These are phyloP conservation scores for Phengaris arion DNA, from an alignment of 2,888 invertebrate genomes.

Conservation along the genomic window DNA sequence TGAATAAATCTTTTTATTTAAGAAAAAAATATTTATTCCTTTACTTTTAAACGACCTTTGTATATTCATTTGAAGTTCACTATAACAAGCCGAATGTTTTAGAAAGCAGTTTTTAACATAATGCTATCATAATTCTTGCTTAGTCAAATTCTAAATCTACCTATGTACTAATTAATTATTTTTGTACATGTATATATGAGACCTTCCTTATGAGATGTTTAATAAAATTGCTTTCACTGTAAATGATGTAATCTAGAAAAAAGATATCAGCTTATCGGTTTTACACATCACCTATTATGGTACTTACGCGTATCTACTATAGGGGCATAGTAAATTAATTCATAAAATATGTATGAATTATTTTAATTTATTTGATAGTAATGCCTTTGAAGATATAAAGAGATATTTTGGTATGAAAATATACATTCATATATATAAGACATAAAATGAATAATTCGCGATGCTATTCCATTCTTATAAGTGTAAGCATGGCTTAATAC, in stretches of 20 bases:
- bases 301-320: not conserved
- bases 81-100: too few relatives aligned
- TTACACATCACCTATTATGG: not conserved
- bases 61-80: too few relatives aligned
- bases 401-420: not conserved
- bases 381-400: not conserved
- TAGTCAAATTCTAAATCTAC: too few relatives aligned
- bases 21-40: not conserved
- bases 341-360: not conserved
- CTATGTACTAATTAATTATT: too few relatives aligned
- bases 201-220: constrained; percentile 5
- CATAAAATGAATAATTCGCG: not conserved
- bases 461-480: not conserved
- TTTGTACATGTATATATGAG: not conserved
- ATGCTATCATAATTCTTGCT: too few relatives aligned
- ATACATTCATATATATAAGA: too few relatives aligned
- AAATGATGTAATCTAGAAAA: constrained; percentile 19
- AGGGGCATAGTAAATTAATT: not conserved
- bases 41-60: too few relatives aligned
- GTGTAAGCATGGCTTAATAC: constrained; percentile 38
- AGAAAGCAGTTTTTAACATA: too few relatives aligned
- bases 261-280: constrained; percentile 9
- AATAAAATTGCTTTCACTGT: not conserved
- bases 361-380: not conserved
- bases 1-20: not conserved